Evolutionary conservation across 2,888 invertebrate species (phyloP).

Genomic region (Microplitis deprimator): DNA sequence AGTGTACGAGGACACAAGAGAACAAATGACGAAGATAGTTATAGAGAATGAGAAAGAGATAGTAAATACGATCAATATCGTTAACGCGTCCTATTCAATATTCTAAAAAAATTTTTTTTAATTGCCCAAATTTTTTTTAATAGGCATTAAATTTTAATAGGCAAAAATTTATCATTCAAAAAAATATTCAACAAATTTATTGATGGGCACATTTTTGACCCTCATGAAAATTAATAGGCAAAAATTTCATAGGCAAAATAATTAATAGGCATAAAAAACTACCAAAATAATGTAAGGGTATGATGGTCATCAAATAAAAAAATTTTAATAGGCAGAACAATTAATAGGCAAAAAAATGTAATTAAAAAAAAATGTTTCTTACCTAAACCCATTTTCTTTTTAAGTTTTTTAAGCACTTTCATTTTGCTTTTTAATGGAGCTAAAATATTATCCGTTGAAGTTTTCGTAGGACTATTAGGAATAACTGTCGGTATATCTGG

Average conservation of each 20-base stretch:
- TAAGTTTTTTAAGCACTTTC: slow-evolving; percentile 92
- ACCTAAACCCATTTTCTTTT: slow-evolving; percentile 90
- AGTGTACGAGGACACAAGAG: neutral
- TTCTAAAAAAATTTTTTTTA: too few relatives aligned
- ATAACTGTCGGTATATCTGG: slow-evolving; percentile 45
- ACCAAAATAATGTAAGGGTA: too few relatives aligned
- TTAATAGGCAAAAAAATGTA: neutral
- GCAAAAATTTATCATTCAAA: too few relatives aligned
- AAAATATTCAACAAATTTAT: too few relatives aligned
- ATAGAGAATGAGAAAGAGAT: neutral
- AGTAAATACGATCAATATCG: neutral
- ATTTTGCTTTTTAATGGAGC: slow-evolving; percentile 79
- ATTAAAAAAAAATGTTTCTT: slow-evolving; percentile 67
- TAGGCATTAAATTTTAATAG: too few relatives aligned
- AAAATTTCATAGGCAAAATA: too few relatives aligned
- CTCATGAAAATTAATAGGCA: too few relatives aligned
- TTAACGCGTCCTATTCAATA: neutral
- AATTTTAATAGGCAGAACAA: neutral
- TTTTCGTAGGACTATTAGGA: slow-evolving; percentile 43
- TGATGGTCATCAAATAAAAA: too few relatives aligned
- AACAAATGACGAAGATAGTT: neutral
- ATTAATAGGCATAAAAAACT: too few relatives aligned
- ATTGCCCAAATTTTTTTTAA: too few relatives aligned
- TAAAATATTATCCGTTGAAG: slow-evolving; percentile 67
- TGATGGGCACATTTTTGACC: too few relatives aligned